A percentile compares a stretch with the other conserved stretches of the same genome.
phyloP scores from a whole-genome alignment of 2,113 vertebrate species.

The Perca fluviatilis region DNA sequence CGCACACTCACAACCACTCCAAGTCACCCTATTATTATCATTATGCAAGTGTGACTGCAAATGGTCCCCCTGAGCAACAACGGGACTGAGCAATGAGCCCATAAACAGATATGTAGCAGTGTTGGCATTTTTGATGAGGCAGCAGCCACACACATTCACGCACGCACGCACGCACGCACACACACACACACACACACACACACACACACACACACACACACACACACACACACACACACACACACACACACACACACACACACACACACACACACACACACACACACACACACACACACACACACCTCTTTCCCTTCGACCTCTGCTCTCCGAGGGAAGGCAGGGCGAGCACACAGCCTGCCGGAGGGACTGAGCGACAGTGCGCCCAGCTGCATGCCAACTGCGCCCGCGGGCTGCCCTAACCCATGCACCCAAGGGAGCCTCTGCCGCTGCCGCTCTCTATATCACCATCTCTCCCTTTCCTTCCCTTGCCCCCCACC shows the following conservation, averaged over 20 bases:
- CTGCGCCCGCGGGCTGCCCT: constrained; percentile 80
- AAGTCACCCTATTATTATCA: constrained; percentile 79
- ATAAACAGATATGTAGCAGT: constrained; percentile 74
- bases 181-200: constrained; percentile 43
- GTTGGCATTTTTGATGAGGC: constrained; percentile 78
- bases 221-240: constrained; percentile 7
- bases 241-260: constrained; percentile 11
- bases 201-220: constrained; percentile 42
- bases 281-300: constrained; percentile 37
- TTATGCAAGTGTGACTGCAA: constrained; percentile 82
- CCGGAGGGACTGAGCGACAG: constrained; percentile 75
- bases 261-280: constrained; percentile 28
- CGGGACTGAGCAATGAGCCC: constrained; percentile 73
- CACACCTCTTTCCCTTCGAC: constrained; percentile 74
- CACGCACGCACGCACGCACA: background rate
- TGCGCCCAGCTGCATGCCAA: constrained; percentile 84
- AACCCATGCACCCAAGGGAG: constrained; percentile 74
- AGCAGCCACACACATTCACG: constrained; percentile 23
- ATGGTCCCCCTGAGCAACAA: constrained; percentile 76
- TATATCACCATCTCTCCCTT: constrained; percentile 41
- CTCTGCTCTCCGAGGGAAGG: constrained; percentile 77
- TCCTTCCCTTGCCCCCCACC: constrained; percentile 53
- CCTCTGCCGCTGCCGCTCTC: constrained; percentile 65
- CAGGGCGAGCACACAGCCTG: constrained; percentile 70
- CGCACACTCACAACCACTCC: constrained; percentile 59